Conservation (phyloP, 2,797 vertebrate species). For the Myotis vivesi region DNA sequence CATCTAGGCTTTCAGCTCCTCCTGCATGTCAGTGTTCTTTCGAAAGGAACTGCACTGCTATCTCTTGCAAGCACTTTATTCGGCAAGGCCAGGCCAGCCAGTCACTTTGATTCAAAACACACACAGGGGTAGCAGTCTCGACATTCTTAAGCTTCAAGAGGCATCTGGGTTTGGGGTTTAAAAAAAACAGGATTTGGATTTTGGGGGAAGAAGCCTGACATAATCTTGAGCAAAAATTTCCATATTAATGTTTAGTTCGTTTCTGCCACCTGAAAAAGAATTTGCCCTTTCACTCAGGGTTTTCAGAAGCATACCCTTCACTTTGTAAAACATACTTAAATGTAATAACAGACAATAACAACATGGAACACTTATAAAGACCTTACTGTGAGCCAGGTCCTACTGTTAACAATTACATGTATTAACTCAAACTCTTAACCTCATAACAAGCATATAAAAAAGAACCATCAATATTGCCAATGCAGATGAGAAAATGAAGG, state of each 20-base stretch:
- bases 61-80: background rate
- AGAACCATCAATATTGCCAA: background rate
- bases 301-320: background rate
- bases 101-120: background rate
- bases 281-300: background rate
- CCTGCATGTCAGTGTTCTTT: background rate
- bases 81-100: background rate
- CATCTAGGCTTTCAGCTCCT: background rate
- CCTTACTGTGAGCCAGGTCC: background rate
- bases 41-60: background rate
- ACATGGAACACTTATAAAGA: background rate
- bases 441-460: background rate
- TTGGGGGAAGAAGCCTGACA: background rate
- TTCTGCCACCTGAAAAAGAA: background rate
- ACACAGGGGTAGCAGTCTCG: background rate
- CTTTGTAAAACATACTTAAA: background rate
- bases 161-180: background rate
- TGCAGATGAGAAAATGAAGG: background rate
- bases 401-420: background rate
- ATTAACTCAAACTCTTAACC: background rate
- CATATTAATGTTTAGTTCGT: background rate
- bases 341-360: background rate
- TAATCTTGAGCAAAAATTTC: background rate
- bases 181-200: background rate
- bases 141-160: background rate